These are phyloP conservation scores for Lycophotia porphyrea DNA, from an alignment of 2,888 invertebrate genomes.

Conservation along the genomic window DNA sequence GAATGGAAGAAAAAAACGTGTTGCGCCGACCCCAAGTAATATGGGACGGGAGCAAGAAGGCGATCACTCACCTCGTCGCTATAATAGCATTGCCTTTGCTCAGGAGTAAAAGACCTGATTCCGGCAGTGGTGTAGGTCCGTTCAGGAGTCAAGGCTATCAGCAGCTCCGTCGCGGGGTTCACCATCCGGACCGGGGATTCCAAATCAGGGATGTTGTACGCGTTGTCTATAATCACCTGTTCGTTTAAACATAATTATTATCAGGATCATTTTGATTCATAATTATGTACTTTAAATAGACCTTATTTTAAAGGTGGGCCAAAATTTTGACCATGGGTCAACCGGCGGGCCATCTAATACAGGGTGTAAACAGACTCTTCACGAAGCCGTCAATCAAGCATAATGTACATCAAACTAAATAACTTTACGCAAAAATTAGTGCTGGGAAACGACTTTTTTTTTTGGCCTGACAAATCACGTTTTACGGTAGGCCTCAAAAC, in stretches of 20 bases:
- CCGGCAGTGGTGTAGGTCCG: conserved; percentile 91
- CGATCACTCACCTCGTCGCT: conserved; percentile 85
- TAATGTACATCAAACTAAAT: too few relatives aligned
- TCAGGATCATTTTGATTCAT: not conserved
- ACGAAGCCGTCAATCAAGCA: too few relatives aligned
- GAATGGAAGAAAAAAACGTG: not conserved
- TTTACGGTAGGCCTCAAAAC: too few relatives aligned
- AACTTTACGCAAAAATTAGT: too few relatives aligned
- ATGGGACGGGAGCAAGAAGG: not conserved
- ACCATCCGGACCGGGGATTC: conserved; percentile 91
- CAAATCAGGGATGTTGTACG: conserved; percentile 91
- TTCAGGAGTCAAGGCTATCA: conserved; percentile 91
- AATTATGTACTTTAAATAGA: not conserved
- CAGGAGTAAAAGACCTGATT: conserved; percentile 85
- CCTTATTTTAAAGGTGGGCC: too few relatives aligned
- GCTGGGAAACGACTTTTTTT: too few relatives aligned
- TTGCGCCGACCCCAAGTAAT: not conserved
- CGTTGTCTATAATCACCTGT: conserved; percentile 91
- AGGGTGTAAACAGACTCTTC: too few relatives aligned
- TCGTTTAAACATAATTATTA: conserved; percentile 16
- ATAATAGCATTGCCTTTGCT: conserved; percentile 91
- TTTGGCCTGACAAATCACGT: too few relatives aligned
- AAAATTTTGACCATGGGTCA: too few relatives aligned
- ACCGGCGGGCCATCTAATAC: too few relatives aligned
- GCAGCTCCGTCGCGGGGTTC: conserved; percentile 89